Conservation (phyloP, 2,888 invertebrate species). For the Conus canariensis region DNA sequence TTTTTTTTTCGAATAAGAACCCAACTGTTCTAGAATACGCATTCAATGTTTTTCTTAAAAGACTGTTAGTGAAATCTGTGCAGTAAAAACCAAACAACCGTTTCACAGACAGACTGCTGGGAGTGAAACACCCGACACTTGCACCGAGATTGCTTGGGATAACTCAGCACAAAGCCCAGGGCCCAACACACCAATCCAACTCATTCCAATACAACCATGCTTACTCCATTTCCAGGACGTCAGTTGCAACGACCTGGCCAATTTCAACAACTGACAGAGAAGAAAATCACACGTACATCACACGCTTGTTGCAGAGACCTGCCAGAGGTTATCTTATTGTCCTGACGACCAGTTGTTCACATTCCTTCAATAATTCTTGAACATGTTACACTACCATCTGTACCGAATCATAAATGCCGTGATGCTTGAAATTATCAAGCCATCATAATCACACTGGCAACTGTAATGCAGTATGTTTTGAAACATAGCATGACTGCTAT, state of each 20-base stretch:
- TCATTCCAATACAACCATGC: background rate
- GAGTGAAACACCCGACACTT: background rate
- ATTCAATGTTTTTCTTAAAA: too few species aligned
- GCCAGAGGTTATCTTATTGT: background rate
- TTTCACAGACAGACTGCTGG: background rate
- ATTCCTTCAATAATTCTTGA: background rate
- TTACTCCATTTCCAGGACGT: conserved; percentile 22
- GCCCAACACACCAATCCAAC: background rate
- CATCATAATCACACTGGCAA: too few species aligned
- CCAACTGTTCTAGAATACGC: too few species aligned
- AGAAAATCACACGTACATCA: background rate
- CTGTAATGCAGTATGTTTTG: too few species aligned
- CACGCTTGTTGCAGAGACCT: background rate
- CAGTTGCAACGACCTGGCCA: conserved; percentile 22
- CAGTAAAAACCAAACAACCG: too few species aligned
- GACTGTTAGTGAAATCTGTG: too few species aligned
- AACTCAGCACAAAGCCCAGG: background rate
- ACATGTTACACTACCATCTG: too few species aligned
- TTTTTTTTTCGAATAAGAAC: too few species aligned
- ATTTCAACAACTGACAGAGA: conserved; percentile 10
- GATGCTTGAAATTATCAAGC: too few species aligned
- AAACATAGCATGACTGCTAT: too few species aligned
- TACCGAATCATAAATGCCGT: too few species aligned
- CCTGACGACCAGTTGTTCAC: background rate
- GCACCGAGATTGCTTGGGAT: background rate